Evolutionary conservation across 2,888 invertebrate species (phyloP), one percentile per base, ranked within the genome.

Genomic region (Dolomedes plantarius): DNA sequence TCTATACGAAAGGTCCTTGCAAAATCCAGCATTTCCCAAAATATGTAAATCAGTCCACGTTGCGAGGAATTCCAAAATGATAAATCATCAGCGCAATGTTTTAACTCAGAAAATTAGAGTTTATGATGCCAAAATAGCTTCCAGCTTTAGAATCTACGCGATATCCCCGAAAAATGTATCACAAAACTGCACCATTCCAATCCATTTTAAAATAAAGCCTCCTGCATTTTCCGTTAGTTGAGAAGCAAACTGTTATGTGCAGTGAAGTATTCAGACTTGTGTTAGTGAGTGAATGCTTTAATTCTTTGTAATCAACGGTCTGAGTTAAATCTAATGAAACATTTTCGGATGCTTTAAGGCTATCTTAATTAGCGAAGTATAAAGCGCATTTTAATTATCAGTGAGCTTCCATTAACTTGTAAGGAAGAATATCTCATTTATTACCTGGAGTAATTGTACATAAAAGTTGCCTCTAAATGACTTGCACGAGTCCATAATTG

Each of bases 401-500:
- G 56, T 6, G 23, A 23, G 16, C 56, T 23, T 23, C 56, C 1
- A 56, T 56, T 56, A 23, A 11, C 13, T n/a, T 16, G 23, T 23
- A 56, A 23, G 23, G 56, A 56, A 19, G 56, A 23, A 19, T 23
- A 7, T 11, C 16, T 46, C 41, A 46, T 46, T 46, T 16, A 46
- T 46, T 46, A 46, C 46, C 41, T 46, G 16, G 9, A 9, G 41
- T 46, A 16, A 46, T 46, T 46, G 41, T 36, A 46, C 46, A 46
- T 46, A 46, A 46, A 46, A 16, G 41, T 16, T n/a, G 36, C 41
- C 9, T 46, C 46, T 71, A 72, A 79, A 50, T 80, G 65, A 39
- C 16, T 29, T 23, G n/a, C 73, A 56, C 29, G 64, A 50, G 56
- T 80, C 56, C 80, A 68, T 80, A 80, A 80, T 80, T 80, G 67